These are phyloP conservation scores for Sarcophaga bullata DNA, from an alignment of 1,140 invertebrate genomes.

Conservation along the genomic window DNA sequence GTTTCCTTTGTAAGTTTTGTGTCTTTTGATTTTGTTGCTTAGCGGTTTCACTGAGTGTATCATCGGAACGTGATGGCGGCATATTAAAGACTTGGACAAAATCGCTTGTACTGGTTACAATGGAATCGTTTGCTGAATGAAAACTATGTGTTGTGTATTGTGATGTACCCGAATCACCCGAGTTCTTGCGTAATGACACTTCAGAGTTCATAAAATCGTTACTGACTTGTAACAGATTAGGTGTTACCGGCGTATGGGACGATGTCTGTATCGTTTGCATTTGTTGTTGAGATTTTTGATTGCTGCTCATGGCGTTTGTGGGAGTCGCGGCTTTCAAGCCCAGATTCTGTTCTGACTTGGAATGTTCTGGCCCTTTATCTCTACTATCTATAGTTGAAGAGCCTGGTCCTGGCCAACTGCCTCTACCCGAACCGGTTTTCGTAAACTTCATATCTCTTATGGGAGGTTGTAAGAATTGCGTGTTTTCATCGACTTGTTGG, in stretches of 20 bases:
- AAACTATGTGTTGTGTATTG: constrained; percentile 58
- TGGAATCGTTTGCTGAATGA: constrained; percentile 57
- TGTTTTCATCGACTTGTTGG: constrained; percentile 48
- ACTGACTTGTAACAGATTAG: constrained; percentile 67
- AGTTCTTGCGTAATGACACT: constrained; percentile 71
- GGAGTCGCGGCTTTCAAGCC: constrained; percentile 66
- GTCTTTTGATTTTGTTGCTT: constrained; percentile 67
- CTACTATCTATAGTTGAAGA: constrained; percentile 54
- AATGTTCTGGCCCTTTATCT: constrained; percentile 75
- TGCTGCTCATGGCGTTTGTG: constrained; percentile 24
- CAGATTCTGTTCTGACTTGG: constrained; percentile 85
- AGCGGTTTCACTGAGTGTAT: constrained; percentile 72
- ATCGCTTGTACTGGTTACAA: constrained; percentile 50
- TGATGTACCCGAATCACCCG: constrained; percentile 69
- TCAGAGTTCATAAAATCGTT: constrained; percentile 65
- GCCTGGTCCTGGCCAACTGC: constrained; percentile 86
- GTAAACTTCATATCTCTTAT: constrained; percentile 77
- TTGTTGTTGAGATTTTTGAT: constrained; percentile 22
- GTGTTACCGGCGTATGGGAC: neutral
- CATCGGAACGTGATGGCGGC: constrained; percentile 81
- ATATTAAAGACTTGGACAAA: constrained; percentile 65
- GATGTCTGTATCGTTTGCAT: constrained; percentile 27
- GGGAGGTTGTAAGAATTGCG: constrained; percentile 75
- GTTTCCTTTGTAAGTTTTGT: constrained; percentile 59
- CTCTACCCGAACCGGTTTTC: constrained; percentile 79